These are phyloP conservation scores for Hepsetus odoe DNA, from an alignment of 2,113 vertebrate species.

Conservation along the genomic window DNA sequence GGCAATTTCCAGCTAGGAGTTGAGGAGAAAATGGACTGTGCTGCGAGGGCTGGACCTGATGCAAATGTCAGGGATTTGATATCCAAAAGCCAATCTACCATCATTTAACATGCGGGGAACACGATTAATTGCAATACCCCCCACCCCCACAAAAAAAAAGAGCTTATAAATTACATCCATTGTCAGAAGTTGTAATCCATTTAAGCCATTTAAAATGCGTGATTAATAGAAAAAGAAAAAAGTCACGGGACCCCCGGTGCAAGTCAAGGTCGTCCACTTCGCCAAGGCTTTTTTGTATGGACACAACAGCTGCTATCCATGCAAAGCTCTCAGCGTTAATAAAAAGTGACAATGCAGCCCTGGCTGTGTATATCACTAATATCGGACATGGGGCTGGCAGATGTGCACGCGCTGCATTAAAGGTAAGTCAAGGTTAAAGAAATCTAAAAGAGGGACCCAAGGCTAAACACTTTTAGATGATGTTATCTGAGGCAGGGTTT, in stretches of 20 bases:
- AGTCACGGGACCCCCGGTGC: slow-evolving; percentile 69
- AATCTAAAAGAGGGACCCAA: slow-evolving; percentile 75
- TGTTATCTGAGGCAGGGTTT: slow-evolving; percentile 71
- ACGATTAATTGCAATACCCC: slow-evolving; percentile 56
- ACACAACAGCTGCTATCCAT: slow-evolving; percentile 92
- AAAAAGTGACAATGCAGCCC: slow-evolving; percentile 81
- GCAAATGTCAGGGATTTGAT: slow-evolving; percentile 66
- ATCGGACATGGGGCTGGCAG: slow-evolving; percentile 79
- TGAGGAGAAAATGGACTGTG: slow-evolving; percentile 46
- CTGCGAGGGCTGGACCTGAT: slow-evolving; percentile 51
- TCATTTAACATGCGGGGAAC: slow-evolving; percentile 43
- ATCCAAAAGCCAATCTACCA: slow-evolving; percentile 60
- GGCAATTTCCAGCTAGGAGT: slow-evolving; percentile 52
- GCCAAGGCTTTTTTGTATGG: slow-evolving; percentile 75
- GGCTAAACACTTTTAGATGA: slow-evolving; percentile 75
- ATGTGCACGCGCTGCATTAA: slow-evolving; percentile 74
- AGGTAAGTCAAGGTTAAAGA: slow-evolving; percentile 81
- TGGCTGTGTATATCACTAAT: slow-evolving; percentile 76
- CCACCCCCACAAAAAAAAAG: slow-evolving; percentile 33
- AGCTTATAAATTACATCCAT: slow-evolving; percentile 70
- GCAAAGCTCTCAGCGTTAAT: slow-evolving; percentile 84
- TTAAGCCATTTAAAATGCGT: slow-evolving; percentile 76
- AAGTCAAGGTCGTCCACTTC: slow-evolving; percentile 92
- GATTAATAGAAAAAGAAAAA: slow-evolving; percentile 73
- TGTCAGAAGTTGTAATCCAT: slow-evolving; percentile 72